Evolutionary conservation across 1,140 invertebrate genomes (phyloP).

Genomic region (Planococcus citri): DNA sequence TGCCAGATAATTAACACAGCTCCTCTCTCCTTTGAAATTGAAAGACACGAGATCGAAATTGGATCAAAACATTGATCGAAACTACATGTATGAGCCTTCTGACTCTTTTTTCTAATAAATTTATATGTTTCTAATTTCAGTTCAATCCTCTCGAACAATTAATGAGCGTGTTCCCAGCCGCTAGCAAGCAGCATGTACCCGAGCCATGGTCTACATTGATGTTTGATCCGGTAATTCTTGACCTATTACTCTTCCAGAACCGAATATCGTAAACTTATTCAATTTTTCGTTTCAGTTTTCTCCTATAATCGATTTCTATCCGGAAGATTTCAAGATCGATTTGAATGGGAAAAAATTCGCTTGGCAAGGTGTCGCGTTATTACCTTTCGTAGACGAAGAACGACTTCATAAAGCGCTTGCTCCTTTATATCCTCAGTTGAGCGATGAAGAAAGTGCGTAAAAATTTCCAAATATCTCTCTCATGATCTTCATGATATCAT

Average conservation of each 20-base stretch:
- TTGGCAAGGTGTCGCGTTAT: constrained; percentile 95
- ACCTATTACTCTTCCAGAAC: neutral
- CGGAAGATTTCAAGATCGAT: constrained; percentile 96
- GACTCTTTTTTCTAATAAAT: no score
- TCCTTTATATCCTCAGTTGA: constrained; percentile 63
- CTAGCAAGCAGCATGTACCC: constrained; percentile 86
- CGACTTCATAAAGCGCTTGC: constrained; percentile 76
- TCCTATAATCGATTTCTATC: constrained; percentile 97
- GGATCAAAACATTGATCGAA: no score
- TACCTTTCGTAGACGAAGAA: constrained; percentile 95
- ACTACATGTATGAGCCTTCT: no score
- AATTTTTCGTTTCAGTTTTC: constrained; percentile 58
- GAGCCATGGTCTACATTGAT: constrained; percentile 87
- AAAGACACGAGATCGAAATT: no score
- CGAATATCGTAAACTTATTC: constrained; percentile 9
- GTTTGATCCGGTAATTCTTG: constrained; percentile 65
- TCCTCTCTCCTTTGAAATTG: no score
- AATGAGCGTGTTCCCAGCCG: constrained; percentile 98
- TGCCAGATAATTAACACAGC: no score
- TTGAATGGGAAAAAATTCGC: constrained; percentile 99
- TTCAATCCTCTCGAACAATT: constrained; percentile 96
- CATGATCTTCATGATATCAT: neutral
- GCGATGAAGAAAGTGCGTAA: constrained; percentile 51
- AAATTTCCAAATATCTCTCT: constrained; percentile 6
- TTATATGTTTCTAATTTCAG: constrained; percentile 39